Evolutionary conservation across 2,113 vertebrate genomes (phyloP).

Genomic region (Apus apus): DNA sequence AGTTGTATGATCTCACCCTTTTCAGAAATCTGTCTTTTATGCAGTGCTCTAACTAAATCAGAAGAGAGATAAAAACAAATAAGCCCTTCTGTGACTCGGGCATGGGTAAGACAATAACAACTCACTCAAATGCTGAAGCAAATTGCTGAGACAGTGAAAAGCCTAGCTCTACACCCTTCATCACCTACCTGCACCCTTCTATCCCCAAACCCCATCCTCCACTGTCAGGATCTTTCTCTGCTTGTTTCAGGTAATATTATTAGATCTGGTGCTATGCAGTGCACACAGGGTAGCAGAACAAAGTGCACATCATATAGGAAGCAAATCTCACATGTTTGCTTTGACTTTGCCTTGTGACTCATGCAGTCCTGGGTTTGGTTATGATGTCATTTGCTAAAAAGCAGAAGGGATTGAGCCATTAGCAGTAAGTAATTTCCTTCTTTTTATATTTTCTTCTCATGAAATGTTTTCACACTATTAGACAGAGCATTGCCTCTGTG

Average conservation of each 20-base stretch:
- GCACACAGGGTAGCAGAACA: fast-evolving
- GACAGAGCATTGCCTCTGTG: not conserved
- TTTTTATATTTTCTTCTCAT: not conserved
- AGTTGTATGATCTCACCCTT: not conserved
- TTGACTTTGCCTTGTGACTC: not conserved
- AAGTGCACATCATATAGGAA: not conserved
- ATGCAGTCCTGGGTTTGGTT: not conserved
- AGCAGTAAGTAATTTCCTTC: not conserved
- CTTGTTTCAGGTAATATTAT: not conserved
- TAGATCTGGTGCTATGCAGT: not conserved
- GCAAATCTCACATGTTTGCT: not conserved
- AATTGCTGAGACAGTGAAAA: not conserved
- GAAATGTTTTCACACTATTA: not conserved
- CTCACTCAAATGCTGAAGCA: not conserved
- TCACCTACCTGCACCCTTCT: not conserved
- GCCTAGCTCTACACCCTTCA: not conserved
- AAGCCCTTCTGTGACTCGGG: not conserved
- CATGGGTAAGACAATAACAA: not conserved
- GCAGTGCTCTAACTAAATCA: not conserved
- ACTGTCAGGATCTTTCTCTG: not conserved
- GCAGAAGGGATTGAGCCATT: not conserved
- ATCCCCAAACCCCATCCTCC: not conserved
- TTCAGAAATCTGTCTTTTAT: not conserved
- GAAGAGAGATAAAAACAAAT: not conserved
- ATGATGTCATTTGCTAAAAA: not conserved